A percentile compares a stretch with the other conserved stretches of the same genome.
Evolutionary conservation across 1,140 invertebrate species (phyloP).

Genomic region (Drosophila melanica): DNA sequence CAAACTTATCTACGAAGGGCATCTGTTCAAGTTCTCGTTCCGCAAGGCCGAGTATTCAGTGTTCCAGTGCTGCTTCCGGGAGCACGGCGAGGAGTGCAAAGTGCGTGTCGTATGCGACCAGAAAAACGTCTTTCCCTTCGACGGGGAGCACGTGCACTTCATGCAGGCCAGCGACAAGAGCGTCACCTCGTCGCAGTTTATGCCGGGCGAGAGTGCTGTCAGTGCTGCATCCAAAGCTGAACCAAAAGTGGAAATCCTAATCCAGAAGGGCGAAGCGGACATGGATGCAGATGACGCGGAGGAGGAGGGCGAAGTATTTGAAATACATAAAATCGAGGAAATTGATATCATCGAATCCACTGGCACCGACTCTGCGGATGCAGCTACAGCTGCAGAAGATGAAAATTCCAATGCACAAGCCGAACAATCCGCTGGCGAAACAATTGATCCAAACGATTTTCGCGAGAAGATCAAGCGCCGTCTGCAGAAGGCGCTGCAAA

Average conservation of each 20-base stretch:
- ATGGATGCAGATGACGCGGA: conserved; percentile 10
- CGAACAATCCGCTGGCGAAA: neutral
- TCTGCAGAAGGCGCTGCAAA: conserved; percentile 71
- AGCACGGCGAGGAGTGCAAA: conserved; percentile 76
- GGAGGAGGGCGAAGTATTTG: conserved; percentile 15
- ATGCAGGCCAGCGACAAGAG: conserved; percentile 80
- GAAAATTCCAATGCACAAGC: conserved; percentile 4
- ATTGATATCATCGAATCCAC: neutral
- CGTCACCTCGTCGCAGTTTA: conserved; percentile 72
- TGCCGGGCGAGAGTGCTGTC: conserved; percentile 47
- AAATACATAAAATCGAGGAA: conserved; percentile 40
- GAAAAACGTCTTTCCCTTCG: conserved; percentile 75
- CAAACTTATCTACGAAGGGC: conserved; percentile 74
- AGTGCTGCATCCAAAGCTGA: conserved; percentile 28
- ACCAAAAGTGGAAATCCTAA: conserved; percentile 36
- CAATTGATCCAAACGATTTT: conserved; percentile 71
- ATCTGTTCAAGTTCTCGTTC: conserved; percentile 78
- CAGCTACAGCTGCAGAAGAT: conserved; percentile 1
- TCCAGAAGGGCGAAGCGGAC: conserved; percentile 14
- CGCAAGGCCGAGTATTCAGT: conserved; percentile 74
- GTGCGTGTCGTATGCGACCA: conserved; percentile 79
- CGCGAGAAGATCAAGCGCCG: conserved; percentile 80
- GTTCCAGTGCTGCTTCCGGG: conserved; percentile 81
- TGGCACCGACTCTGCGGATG: neutral
- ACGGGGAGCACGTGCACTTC: conserved; percentile 77